Evolutionary conservation across 2,888 invertebrate genomes (phyloP), one percentile per base, ranked within the genome.

Genomic region (Plutella xylostella): DNA sequence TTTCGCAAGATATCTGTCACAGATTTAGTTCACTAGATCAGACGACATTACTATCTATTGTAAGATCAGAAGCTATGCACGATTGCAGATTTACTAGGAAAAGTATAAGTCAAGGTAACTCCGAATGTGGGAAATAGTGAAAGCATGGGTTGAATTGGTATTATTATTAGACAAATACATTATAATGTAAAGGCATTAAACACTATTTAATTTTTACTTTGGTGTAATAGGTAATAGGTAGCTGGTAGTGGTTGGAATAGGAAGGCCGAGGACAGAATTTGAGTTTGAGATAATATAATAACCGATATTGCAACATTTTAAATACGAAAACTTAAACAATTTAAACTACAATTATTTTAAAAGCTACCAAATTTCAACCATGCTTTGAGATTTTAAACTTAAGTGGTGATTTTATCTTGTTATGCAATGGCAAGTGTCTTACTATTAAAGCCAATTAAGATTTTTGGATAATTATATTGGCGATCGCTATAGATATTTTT

Each of bases 31-130:
- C 28, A 28, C 11, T 28, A 28, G n/a, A n/a, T n/a, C 22, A n/a
- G n/a, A n/a, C n/a, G n/a, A n/a, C n/a, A n/a, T n/a, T n/a, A n/a
- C n/a, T n/a, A n/a, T n/a, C n/a, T n/a, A n/a, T n/a, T n/a, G n/a
- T n/a, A n/a, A n/a, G n/a, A n/a, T n/a, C n/a, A n/a, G n/a, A n/a
- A n/a, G n/a, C n/a, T n/a, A n/a, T n/a, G n/a, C 9, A 22, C 22
- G 3, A 28, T 15, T 17, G 17, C 28, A 18, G 38, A 38, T 38
- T 44, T 19, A 44, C 30, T 30, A 38, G 38, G 44, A 44, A 44
- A 44, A 35, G 35, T n/a, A 34, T 42, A 20, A 39, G 38, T 44
- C 44, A 44, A 44, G 38, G 38, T 35, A 35, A 35, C 12, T 18
- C 15, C 12, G 35, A 9, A 25, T 18, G 18, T 35, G 34, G 31